A percentile compares a stretch with the other conserved stretches of the same genome.
Evolutionary conservation across 2,888 invertebrate species (phyloP).

Genomic region (Villa cingulata): DNA sequence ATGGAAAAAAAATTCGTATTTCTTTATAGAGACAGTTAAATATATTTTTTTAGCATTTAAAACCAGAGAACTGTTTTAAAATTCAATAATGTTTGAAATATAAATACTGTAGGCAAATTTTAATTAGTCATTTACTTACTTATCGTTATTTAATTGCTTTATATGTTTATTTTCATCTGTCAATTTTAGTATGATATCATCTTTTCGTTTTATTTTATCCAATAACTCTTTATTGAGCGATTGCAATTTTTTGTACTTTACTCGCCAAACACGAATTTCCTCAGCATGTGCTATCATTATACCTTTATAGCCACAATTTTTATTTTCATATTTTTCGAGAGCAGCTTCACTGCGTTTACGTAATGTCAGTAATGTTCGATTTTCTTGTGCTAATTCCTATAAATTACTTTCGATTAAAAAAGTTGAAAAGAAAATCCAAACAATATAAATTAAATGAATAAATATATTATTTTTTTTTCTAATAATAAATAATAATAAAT

Average conservation of each 20-base stretch:
- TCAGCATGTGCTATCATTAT: conserved; percentile 62
- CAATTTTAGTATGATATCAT: conserved; percentile 48
- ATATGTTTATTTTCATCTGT: conserved; percentile 59
- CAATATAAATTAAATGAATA: no score
- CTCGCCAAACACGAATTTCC: conserved; percentile 57
- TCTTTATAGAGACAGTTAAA: no score
- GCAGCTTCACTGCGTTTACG: conserved; percentile 71
- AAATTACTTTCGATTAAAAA: no score
- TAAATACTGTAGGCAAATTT: no score
- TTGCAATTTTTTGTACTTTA: conserved; percentile 53
- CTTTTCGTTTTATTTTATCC: conserved; percentile 52
- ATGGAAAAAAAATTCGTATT: no score
- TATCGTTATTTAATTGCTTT: conserved; percentile 55
- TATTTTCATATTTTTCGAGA: conserved; percentile 58
- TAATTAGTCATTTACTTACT: no score
- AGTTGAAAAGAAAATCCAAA: not conserved
- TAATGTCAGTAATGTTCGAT: conserved; percentile 56
- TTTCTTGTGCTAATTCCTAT: conserved; percentile 56
- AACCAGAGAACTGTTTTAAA: no score
- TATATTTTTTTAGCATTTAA: no score
- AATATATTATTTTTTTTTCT: not conserved
- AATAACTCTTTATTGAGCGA: conserved; percentile 47
- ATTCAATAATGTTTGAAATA: no score
- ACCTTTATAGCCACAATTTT: conserved; percentile 63
- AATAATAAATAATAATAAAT: not conserved